Conservation (phyloP, 2,113 vertebrate genomes). For the Nansenia antarctica region DNA sequence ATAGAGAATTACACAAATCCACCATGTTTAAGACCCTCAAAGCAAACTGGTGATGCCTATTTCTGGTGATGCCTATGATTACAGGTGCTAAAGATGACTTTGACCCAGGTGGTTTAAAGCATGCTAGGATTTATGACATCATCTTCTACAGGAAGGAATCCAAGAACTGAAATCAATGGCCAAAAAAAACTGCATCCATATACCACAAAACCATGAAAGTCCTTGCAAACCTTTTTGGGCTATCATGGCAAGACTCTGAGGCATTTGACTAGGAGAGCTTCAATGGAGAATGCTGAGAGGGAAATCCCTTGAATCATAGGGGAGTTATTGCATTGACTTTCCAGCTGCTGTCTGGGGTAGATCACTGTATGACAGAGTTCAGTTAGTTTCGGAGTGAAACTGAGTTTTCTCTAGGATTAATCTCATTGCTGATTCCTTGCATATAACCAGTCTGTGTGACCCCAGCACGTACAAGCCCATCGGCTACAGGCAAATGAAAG, state of each 20-base stretch:
- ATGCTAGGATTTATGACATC: constrained; percentile 58
- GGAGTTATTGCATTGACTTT: neutral
- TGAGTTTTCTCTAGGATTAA: constrained; percentile 32
- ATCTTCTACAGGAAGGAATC: constrained; percentile 55
- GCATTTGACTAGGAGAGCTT: constrained; percentile 29
- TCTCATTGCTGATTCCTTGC: constrained; percentile 27
- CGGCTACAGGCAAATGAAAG: constrained; percentile 43
- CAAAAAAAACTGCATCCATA: constrained; percentile 40
- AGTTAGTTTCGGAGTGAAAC: constrained; percentile 23
- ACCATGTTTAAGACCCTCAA: too few species aligned
- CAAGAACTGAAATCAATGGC: constrained; percentile 59
- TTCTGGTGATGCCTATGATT: too few species aligned
- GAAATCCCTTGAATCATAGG: constrained; percentile 30
- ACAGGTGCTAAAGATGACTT: too few species aligned
- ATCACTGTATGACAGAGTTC: constrained; percentile 25
- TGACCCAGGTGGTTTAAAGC: too few species aligned
- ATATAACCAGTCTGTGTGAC: constrained; percentile 10
- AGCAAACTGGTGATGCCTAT: too few species aligned
- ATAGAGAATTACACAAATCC: too few species aligned
- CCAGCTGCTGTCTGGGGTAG: constrained; percentile 8
- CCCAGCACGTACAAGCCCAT: constrained; percentile 50
- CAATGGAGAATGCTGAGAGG: neutral
- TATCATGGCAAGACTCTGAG: constrained; percentile 29
- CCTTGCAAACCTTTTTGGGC: constrained; percentile 60
- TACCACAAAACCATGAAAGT: constrained; percentile 57